Base-by-base conservation (phyloP, 2,113 vertebrate genomes). In the Cryptotis parvus region DNA sequence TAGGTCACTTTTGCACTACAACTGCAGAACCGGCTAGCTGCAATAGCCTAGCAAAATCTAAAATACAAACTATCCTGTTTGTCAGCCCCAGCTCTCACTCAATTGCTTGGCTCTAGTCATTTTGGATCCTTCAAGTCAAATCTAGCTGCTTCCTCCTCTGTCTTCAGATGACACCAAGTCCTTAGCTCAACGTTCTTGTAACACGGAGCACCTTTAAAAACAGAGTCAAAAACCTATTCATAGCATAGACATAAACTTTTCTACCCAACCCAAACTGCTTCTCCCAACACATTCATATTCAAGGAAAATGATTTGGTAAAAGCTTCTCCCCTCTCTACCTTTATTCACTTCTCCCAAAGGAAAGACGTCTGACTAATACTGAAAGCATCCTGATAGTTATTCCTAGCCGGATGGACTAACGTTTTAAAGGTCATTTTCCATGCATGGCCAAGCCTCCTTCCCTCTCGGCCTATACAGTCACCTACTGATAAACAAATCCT, bases 371-470 rank as follows among this genome's bases (percentile, higher is more conserved):
- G 41, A 92, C 81, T 75, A 89, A 87, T 70, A 92, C 0, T 63
- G 22, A 43, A 74, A 87, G 58, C 14, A 69, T 63, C 14, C 26
- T 63, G 9, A 85, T 4, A 83, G n/a, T 18, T 92, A 52, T 89
- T 49, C 18, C 63, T 84, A 83, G 18, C 37, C 45, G 63, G 66
- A 65, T 79, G 70, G 24, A 84, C 58, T 84, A 65, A 77, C 68
- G 45, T 91, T 76, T 93, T 69, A 86, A 88, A 94, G 91, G 33
- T 84, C 78, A 73, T 78, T 94, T 95, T 92, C 76, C 76, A 93
- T n/a, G 73, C 63, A 74, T 31, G 9, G 80, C 29, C 88, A 90
- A 91, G 4, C 18, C 66, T 94, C 39, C 31, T 22, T 20, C 45
- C 63, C 61, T 84, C n/a, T 82, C 29, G 79, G 84, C 43, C 74